phyloP scores from a whole-genome alignment of 2,113 vertebrate genomes.

The Nicator chloris region DNA sequence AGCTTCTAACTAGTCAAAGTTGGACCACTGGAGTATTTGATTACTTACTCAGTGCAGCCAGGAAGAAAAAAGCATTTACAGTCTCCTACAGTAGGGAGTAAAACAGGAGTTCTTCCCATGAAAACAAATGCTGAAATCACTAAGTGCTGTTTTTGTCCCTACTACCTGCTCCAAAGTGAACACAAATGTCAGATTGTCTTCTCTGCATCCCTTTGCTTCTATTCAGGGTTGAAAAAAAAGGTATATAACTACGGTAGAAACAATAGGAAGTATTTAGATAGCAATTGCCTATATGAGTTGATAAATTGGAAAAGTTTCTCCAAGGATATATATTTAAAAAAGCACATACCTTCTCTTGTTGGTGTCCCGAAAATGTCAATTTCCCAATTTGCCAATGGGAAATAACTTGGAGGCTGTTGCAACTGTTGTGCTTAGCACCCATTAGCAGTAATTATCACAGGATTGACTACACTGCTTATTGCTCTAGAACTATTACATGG shows the following conservation, averaged over 20 bases:
- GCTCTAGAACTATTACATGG: background rate
- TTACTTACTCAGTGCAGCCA: background rate
- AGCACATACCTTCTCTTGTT: background rate
- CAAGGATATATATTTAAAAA: background rate
- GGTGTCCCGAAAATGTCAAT: background rate
- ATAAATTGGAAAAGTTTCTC: background rate
- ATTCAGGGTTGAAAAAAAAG: background rate
- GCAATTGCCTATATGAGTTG: background rate
- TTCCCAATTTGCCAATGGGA: background rate
- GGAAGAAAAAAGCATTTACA: background rate
- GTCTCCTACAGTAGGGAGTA: background rate
- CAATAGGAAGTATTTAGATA: background rate
- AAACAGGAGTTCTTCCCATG: background rate
- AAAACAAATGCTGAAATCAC: background rate
- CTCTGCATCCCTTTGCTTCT: background rate
- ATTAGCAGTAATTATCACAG: background rate
- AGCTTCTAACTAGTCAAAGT: background rate
- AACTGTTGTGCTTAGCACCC: background rate
- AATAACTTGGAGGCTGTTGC: background rate
- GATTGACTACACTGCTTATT: background rate
- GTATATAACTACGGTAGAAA: background rate
- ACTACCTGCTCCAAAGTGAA: background rate
- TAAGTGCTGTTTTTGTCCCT: background rate
- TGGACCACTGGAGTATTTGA: background rate
- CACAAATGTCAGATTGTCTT: background rate